phyloP scores from a whole-genome alignment of 1,140 invertebrate genomes.

The Streblospio benedicti region DNA sequence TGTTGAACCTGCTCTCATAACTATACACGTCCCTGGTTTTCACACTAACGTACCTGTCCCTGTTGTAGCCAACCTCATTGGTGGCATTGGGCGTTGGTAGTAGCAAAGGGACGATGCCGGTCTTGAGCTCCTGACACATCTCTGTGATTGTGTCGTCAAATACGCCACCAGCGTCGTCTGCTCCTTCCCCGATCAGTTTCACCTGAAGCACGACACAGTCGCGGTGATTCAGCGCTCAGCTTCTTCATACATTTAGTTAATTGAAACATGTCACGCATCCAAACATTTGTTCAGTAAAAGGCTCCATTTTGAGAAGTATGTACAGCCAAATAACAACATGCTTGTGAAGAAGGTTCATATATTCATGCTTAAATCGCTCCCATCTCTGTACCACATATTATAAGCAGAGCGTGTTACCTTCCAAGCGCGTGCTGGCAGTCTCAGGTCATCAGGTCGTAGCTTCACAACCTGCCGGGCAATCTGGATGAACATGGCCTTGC shows the following conservation, averaged over 20 bases:
- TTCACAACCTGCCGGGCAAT: constrained; percentile 58
- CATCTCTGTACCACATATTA: not conserved
- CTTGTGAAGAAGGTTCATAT: no score
- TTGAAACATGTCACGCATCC: no score
- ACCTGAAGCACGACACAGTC: no score
- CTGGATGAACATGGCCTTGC: constrained; percentile 58
- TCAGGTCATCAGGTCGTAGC: constrained; percentile 53
- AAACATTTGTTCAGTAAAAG: no score
- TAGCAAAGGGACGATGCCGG: constrained; percentile 70
- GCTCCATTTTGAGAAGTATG: no score
- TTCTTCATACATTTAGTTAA: not conserved
- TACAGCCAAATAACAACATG: not conserved
- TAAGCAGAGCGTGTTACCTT: constrained; percentile 52
- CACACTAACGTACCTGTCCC: constrained; percentile 51
- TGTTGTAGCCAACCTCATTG: constrained; percentile 53
- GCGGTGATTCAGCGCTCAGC: not conserved
- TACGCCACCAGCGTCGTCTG: constrained; percentile 62
- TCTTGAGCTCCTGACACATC: constrained; percentile 74
- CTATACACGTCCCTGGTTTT: no score
- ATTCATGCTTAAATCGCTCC: not conserved
- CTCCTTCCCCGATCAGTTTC: constrained; percentile 58
- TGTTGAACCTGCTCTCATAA: no score
- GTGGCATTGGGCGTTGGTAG: constrained; percentile 41
- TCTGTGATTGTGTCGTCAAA: constrained; percentile 66
- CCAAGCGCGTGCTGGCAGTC: constrained; percentile 60